Conservation (phyloP, 2,113 vertebrate species). For the Microtus ochrogaster region DNA sequence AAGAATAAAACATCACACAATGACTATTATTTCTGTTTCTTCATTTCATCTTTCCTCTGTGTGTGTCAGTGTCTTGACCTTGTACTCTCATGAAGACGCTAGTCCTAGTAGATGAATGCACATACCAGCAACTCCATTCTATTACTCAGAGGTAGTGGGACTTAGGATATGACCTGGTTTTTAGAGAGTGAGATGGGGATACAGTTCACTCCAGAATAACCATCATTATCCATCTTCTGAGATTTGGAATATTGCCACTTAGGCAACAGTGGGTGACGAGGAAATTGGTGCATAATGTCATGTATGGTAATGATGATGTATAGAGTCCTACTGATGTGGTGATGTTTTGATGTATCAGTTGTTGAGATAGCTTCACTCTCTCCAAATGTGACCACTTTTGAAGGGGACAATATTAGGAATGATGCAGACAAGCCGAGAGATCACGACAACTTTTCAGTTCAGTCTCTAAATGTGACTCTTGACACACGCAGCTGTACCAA, state of each 20-base stretch:
- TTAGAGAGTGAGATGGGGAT: too few species aligned
- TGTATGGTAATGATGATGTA: not conserved
- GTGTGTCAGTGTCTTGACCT: not conserved
- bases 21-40: not conserved
- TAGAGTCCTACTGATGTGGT: not conserved
- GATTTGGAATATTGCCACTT: not conserved
- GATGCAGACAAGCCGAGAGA: not conserved
- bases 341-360: not conserved
- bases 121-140: not conserved
- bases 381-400: not conserved
- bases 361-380: slow-evolving; percentile 17
- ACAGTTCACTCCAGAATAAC: not conserved
- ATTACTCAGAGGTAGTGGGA: not conserved
- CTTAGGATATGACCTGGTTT: not conserved
- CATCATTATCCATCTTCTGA: not conserved
- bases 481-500: not conserved
- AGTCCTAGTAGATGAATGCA: not conserved
- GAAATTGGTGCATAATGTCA: not conserved
- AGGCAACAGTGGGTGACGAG: not conserved
- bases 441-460: not conserved
- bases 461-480: not conserved
- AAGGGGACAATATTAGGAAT: not conserved
- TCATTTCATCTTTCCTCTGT: not conserved
- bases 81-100: not conserved
- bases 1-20: too few species aligned